phyloP scores from a whole-genome alignment of 2,797 vertebrate genomes.

The Antrozous pallidus region DNA sequence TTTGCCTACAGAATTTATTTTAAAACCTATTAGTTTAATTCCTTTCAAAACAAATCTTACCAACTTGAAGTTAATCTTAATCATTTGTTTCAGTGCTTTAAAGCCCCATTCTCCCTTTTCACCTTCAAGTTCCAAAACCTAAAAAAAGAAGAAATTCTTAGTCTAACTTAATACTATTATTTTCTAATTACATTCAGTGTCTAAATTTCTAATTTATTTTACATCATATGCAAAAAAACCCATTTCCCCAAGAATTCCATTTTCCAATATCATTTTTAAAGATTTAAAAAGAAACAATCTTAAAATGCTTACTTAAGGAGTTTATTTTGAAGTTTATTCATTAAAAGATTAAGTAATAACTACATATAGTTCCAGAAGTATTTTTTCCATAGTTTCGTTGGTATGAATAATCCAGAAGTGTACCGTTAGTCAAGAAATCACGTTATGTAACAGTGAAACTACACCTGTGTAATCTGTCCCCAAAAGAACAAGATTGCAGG shows the following conservation, averaged over 20 bases:
- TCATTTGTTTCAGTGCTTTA: slow-evolving; percentile 99
- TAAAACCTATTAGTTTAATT: slow-evolving; percentile 20
- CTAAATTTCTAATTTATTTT: slow-evolving; percentile 52
- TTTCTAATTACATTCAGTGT: slow-evolving; percentile 28
- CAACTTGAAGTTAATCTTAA: slow-evolving; percentile 99
- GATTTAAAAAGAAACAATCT: background rate
- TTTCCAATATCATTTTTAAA: slow-evolving; percentile 38
- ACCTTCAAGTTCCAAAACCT: slow-evolving; percentile 99
- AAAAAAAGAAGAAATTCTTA: slow-evolving; percentile 68
- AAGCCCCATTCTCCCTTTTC: slow-evolving; percentile 99
- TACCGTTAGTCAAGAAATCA: slow-evolving; percentile 8
- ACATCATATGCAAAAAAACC: slow-evolving; percentile 14
- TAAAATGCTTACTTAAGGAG: slow-evolving; percentile 3
- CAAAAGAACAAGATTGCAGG: background rate
- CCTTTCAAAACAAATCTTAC: slow-evolving; percentile 82
- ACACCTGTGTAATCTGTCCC: background rate
- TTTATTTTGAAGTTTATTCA: slow-evolving; percentile 23
- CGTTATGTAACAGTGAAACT: background rate
- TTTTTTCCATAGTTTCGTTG: background rate
- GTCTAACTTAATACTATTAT: background rate
- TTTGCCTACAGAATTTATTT: slow-evolving; percentile 5
- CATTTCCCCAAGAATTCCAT: slow-evolving; percentile 10
- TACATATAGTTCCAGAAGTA: background rate
- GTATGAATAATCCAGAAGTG: slow-evolving; percentile 8
- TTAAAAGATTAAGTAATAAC: slow-evolving; percentile 12